Conservation (phyloP, 2,113 vertebrate genomes). For the Paedocypris sp. region DNA sequence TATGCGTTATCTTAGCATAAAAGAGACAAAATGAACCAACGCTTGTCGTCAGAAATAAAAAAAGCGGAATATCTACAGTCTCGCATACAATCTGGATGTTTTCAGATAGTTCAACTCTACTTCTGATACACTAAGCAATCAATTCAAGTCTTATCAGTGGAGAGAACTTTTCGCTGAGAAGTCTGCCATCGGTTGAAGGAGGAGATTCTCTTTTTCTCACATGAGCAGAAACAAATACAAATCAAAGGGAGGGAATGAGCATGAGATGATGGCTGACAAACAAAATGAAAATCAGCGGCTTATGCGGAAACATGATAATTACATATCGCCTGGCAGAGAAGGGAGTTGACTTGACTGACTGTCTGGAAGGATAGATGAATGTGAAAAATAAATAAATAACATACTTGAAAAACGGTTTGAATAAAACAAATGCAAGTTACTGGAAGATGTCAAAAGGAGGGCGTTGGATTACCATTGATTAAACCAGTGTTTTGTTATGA, state of each 20-base stretch:
- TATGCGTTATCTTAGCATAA: conserved; percentile 29
- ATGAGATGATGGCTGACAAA: conserved; percentile 25
- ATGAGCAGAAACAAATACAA: neutral
- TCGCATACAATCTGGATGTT: neutral
- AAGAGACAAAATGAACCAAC: conserved; percentile 2
- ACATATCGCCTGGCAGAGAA: neutral
- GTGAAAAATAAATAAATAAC: neutral
- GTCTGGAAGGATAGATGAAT: neutral
- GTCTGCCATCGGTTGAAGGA: no score
- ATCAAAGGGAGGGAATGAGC: conserved; percentile 11
- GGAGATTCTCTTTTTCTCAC: no score
- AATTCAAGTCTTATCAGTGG: neutral
- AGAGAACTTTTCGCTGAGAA: no score
- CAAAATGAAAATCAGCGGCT: conserved; percentile 3
- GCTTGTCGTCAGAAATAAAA: conserved; percentile 8
- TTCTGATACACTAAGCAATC: neutral
- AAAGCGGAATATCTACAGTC: conserved; percentile 21
- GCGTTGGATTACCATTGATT: neutral
- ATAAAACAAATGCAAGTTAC: neutral
- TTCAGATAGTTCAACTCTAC: neutral
- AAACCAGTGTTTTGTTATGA: conserved; percentile 1
- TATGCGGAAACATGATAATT: neutral
- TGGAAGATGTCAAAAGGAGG: neutral
- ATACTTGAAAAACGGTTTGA: neutral
- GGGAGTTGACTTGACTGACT: neutral